A percentile compares a stretch with the other conserved stretches of the same genome.
Evolutionary conservation across 2,113 vertebrate genomes (phyloP).

Genomic region (Microtus montanus): DNA sequence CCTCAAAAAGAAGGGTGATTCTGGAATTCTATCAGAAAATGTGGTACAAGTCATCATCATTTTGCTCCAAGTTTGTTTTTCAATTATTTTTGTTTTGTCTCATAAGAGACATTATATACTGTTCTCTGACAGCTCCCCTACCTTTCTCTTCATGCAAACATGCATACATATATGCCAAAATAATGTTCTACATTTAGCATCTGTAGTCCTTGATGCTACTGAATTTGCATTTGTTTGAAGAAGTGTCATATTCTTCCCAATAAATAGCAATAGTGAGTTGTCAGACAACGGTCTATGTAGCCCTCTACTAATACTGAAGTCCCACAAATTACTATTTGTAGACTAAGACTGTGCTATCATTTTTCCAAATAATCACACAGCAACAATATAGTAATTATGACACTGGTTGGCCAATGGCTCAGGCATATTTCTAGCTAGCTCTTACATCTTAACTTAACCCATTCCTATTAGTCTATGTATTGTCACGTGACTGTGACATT

Average conservation of each 20-base stretch:
- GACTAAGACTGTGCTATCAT: too few relatives aligned
- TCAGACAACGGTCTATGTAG: not conserved
- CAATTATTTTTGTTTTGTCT: constrained; percentile 43
- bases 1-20: constrained; percentile 57
- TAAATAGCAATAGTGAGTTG: not conserved
- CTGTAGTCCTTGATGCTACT: constrained; percentile 21
- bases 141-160: not conserved
- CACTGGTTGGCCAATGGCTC: too few relatives aligned
- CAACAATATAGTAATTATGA: too few relatives aligned
- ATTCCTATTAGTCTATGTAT: too few relatives aligned
- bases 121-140: not conserved
- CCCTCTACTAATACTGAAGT: constrained; percentile 21
- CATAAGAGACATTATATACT: constrained; percentile 13
- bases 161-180: not conserved
- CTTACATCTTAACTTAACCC: too few relatives aligned
- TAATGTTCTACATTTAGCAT: not conserved
- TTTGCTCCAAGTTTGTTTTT: constrained; percentile 42
- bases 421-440: too few relatives aligned
- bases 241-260: constrained; percentile 47
- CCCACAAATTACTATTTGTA: constrained; percentile 36
- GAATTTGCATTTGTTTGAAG: constrained; percentile 50
- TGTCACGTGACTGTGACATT: too few relatives aligned
- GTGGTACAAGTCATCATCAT: constrained; percentile 38
- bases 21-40: constrained; percentile 31
- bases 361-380: too few relatives aligned